Conservation (phyloP, 2,113 vertebrate genomes). For the Oxygymnocypris stewartii region DNA sequence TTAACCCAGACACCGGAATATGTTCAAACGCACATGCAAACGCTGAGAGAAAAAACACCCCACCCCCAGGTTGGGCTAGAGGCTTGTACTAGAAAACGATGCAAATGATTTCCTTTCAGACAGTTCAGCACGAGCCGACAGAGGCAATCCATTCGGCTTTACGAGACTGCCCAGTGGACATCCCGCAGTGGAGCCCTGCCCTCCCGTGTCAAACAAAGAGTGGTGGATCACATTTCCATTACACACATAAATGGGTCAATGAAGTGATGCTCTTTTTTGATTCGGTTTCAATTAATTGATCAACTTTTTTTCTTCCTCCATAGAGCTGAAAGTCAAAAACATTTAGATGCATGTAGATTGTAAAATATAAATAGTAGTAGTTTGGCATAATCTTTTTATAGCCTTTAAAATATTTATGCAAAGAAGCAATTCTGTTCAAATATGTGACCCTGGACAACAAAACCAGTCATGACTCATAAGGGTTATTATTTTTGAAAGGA, state of each 20-base stretch:
- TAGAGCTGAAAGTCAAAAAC: not conserved
- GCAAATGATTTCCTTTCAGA: slow-evolving; percentile 79
- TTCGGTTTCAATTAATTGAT: not conserved
- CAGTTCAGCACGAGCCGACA: slow-evolving; percentile 66
- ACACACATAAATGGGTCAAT: slow-evolving; percentile 34
- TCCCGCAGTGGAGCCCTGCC: slow-evolving; percentile 63
- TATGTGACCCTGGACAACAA: no score
- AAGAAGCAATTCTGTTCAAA: not conserved
- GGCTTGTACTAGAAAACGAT: slow-evolving; percentile 60
- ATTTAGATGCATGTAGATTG: not conserved
- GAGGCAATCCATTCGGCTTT: slow-evolving; percentile 70
- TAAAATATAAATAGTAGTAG: not conserved
- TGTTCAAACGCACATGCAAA: slow-evolving; percentile 46
- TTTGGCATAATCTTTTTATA: not conserved
- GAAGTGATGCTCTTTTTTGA: not conserved
- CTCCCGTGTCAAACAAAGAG: slow-evolving; percentile 67
- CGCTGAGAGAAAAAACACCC: slow-evolving; percentile 52
- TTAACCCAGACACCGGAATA: slow-evolving; percentile 4
- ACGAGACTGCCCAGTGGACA: slow-evolving; percentile 62
- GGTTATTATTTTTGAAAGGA: no score
- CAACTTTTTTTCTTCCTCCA: not conserved
- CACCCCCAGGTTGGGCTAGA: slow-evolving; percentile 51
- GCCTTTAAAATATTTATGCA: not conserved
- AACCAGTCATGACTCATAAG: no score
- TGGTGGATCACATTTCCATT: slow-evolving; percentile 72